A percentile compares a stretch with the other conserved stretches of the same genome.
phyloP scores from a whole-genome alignment of 1,140 invertebrate genomes.

The Plutomurus gul region DNA sequence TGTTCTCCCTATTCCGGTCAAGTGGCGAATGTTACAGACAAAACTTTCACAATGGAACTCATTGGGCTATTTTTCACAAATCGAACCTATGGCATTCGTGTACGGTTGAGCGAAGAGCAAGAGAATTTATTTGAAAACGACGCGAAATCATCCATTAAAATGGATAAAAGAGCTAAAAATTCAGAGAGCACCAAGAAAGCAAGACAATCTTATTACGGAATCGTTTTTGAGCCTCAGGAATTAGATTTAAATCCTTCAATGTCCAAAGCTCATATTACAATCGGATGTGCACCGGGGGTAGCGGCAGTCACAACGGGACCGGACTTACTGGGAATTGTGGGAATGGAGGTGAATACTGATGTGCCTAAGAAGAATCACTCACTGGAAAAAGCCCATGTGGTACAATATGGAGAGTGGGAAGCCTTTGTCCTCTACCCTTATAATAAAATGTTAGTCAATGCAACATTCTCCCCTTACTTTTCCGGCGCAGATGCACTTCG shows the following conservation, averaged over 20 bases:
- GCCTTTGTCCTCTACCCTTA: constrained; percentile 41
- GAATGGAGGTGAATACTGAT: background rate
- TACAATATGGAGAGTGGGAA: background rate
- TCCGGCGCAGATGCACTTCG: no score
- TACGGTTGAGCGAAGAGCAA: constrained; percentile 39
- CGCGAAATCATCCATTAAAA: background rate
- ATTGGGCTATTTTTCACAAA: constrained; percentile 43
- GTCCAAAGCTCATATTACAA: constrained; percentile 47
- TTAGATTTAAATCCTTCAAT: constrained; percentile 23
- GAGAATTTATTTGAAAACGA: constrained; percentile 20
- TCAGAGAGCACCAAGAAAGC: background rate
- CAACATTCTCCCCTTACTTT: no score
- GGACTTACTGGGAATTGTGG: constrained; percentile 41
- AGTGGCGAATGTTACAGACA: background rate
- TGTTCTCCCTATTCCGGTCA: constrained; percentile 15
- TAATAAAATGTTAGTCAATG: no score
- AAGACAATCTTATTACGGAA: constrained; percentile 14
- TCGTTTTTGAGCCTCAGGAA: constrained; percentile 18
- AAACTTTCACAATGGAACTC: constrained; percentile 36
- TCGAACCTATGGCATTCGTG: constrained; percentile 46
- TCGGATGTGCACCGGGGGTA: constrained; percentile 43
- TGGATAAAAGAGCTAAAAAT: background rate
- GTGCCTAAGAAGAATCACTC: background rate
- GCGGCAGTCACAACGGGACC: constrained; percentile 38
- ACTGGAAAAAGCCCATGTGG: background rate